Conservation (phyloP, 2,888 invertebrate species). For the Acleris laterana region DNA sequence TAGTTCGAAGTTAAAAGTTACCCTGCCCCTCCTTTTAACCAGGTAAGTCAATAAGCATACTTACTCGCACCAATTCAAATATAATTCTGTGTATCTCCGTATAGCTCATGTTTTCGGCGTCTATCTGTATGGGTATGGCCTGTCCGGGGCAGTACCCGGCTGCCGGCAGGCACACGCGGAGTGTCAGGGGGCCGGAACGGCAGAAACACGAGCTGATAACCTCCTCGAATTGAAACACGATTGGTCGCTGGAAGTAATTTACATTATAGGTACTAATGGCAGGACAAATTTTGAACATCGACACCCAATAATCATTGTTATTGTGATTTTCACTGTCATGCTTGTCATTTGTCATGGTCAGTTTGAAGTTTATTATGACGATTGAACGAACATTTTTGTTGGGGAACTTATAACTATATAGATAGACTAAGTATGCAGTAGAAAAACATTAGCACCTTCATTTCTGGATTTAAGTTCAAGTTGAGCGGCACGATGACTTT, state of each 20-base stretch:
- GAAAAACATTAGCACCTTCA: slow-evolving; percentile 35
- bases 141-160: slow-evolving; percentile 65
- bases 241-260: slow-evolving; percentile 54
- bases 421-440: too few relatives aligned
- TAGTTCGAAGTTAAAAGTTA: too few relatives aligned
- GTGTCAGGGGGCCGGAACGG: slow-evolving; percentile 43
- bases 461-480: slow-evolving; percentile 54
- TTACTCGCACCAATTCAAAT: slow-evolving; percentile 57
- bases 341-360: too few relatives aligned
- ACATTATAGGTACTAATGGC: background rate
- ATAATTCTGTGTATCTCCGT: slow-evolving; percentile 57
- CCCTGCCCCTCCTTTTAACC: too few relatives aligned
- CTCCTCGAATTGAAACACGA: slow-evolving; percentile 62
- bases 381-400: too few relatives aligned
- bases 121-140: slow-evolving; percentile 53
- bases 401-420: too few relatives aligned
- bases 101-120: slow-evolving; percentile 52
- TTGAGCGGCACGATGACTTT: slow-evolving; percentile 62
- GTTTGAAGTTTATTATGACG: too few relatives aligned
- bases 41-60: slow-evolving; percentile 32
- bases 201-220: slow-evolving; percentile 55
- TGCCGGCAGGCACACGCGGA: slow-evolving; percentile 52
- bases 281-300: too few relatives aligned
- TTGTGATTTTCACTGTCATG: too few relatives aligned
- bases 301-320: too few relatives aligned